Evolutionary conservation across 2,888 invertebrate species (phyloP), one percentile per base, ranked within the genome.

Genomic region (Drosophila picticornis): DNA sequence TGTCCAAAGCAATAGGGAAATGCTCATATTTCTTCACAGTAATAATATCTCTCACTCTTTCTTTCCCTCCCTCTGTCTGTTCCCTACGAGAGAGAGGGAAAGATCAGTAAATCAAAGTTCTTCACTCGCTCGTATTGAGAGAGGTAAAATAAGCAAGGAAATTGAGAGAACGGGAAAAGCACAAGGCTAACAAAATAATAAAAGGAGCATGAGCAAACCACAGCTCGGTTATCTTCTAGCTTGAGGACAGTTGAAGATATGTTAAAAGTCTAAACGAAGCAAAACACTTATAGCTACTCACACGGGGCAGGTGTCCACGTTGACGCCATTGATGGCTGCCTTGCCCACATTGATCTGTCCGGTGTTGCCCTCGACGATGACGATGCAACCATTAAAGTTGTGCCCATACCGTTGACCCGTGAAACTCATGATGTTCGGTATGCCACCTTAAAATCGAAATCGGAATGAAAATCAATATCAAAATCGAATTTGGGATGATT

Each of bases 311-410:
- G 96, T 95, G 88, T 96, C 96, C 62, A 97, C 96, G 92, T 98
- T 98, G 82, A 96, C 94, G 48, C 97, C 97, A 71, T 95, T 95
- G 63, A 98, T 94, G 40, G 97, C 96, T 64, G 94, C 94, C 38
- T 94, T 94, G 78, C 96, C 96, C 74, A 98, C 94, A 90, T 96
- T 95, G 70, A 98, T 94, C 51, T 95, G 94, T 72, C 95, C 95
- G 25, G 95, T 94, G 90, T 95, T 94, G 93, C 96, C 95, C 91
- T 96, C 96, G 50, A 98, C 94, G 62, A 96, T 96, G 88, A 97
- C 96, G 68, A 98, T 95, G 93, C 98, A 98, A 22, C 98, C 98
- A 59, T 94, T 94, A 91, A 98, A 97, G 29, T 97, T 97, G 22
- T 94, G 93, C 34, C 92, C 93, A 91, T 95, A 96, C 77, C 95